Percentiles rank a stretch among this genome's conserved stretches.
phyloP scores from a whole-genome alignment of 2,888 invertebrate genomes.

The Blera fallax region DNA sequence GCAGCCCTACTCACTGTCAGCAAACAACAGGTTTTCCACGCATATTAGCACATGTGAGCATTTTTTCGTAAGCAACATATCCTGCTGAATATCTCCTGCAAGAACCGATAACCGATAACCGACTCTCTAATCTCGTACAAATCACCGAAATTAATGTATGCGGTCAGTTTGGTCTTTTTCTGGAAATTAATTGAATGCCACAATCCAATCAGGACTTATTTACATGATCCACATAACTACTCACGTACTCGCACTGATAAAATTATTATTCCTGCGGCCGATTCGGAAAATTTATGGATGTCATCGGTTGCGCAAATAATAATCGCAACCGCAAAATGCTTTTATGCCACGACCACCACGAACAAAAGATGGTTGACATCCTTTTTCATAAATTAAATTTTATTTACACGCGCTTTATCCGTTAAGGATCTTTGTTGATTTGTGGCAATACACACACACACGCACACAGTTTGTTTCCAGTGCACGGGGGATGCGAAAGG shows the following conservation, averaged over 20 bases:
- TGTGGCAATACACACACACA: too few species aligned
- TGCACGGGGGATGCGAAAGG: background rate
- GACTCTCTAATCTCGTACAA: background rate
- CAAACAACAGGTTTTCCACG: too few species aligned
- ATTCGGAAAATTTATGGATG: conserved; percentile 42
- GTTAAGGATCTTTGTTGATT: background rate
- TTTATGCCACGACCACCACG: background rate
- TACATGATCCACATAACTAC: background rate
- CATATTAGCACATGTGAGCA: too few species aligned
- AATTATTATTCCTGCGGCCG: conserved; percentile 38
- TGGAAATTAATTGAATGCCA: conserved; percentile 58
- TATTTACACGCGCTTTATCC: background rate
- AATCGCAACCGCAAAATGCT: conserved; percentile 17
- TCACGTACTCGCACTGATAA: background rate
- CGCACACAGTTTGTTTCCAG: too few species aligned
- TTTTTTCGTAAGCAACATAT: background rate
- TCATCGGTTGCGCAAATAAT: conserved; percentile 48
- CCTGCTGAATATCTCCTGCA: background rate
- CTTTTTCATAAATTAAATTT: conserved; percentile 25
- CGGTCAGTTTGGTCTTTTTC: conserved; percentile 17
- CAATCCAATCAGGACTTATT: conserved; percentile 46
- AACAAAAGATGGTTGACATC: conserved; percentile 33
- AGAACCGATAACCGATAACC: background rate
- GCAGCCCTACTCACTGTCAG: too few species aligned
- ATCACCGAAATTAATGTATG: conserved; percentile 17